phyloP scores from a whole-genome alignment of 2,797 vertebrate genomes.

The Nyctalus aviator region DNA sequence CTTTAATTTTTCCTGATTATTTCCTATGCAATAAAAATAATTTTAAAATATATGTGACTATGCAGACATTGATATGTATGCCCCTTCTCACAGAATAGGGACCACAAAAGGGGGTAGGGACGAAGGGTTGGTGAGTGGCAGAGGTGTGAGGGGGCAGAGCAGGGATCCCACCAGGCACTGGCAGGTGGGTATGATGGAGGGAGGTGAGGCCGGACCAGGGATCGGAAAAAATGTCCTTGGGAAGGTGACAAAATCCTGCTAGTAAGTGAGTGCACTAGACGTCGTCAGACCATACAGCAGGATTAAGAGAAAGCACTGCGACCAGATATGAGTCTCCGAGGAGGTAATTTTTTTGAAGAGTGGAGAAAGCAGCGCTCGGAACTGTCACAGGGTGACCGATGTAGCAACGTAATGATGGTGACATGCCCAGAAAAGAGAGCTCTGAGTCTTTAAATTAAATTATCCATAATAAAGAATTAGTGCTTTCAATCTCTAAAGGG shows the following conservation, averaged over 20 bases:
- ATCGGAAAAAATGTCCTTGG: rapidly evolving
- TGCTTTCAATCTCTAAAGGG: not conserved
- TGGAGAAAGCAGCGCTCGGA: not conserved
- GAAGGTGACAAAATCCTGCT: not conserved
- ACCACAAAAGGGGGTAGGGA: rapidly evolving
- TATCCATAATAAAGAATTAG: not conserved
- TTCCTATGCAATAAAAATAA: not conserved
- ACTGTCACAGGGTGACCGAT: not conserved
- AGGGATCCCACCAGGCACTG: too few species aligned
- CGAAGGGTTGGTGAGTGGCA: rapidly evolving
- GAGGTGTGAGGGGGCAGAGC: rapidly evolving
- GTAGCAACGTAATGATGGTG: not conserved
- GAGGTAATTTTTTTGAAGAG: not conserved
- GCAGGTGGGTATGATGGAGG: rapidly evolving
- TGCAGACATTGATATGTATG: too few species aligned
- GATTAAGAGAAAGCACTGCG: rapidly evolving
- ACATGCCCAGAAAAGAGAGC: not conserved
- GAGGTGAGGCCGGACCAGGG: too few species aligned
- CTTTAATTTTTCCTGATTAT: not conserved
- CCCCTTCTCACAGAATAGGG: rapidly evolving
- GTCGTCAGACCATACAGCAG: not conserved
- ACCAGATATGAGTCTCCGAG: rapidly evolving
- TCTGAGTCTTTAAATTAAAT: not conserved
- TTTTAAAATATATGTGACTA: not conserved
- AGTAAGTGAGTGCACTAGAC: rapidly evolving